A percentile compares a stretch with the other conserved stretches of the same genome.
Conservation (phyloP, 2,797 vertebrate species). For the Acanthopagrus latus region DNA sequence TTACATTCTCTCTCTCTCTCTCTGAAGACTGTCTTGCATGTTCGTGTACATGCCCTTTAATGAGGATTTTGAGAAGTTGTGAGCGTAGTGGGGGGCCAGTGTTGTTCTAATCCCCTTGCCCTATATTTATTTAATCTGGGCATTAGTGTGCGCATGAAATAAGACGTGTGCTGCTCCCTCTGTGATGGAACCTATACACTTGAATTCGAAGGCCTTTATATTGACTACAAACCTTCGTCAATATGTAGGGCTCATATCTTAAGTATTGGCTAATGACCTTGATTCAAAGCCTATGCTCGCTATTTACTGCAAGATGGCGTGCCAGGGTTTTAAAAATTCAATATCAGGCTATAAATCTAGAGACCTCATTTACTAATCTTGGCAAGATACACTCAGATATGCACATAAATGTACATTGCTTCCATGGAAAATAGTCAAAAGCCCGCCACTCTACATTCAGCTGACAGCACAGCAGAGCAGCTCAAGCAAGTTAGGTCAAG, state of each 20-base stretch:
- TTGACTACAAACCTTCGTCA: constrained; percentile 41
- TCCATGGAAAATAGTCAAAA: constrained; percentile 13
- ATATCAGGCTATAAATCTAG: constrained; percentile 7
- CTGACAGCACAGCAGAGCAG: constrained; percentile 40
- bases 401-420: constrained; percentile 10
- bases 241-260: constrained; percentile 37
- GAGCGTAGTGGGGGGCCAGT: constrained; percentile 58
- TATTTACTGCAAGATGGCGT: constrained; percentile 14
- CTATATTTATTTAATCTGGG: constrained; percentile 82
- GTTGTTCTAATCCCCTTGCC: constrained; percentile 77
- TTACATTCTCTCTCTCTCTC: constrained; percentile 18
- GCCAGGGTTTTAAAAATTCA: neutral
- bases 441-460: constrained; percentile 42
- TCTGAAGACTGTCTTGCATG: constrained; percentile 37
- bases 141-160: constrained; percentile 72
- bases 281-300: neutral
- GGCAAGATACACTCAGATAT: neutral
- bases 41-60: constrained; percentile 73
- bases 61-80: constrained; percentile 69
- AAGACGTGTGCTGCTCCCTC: constrained; percentile 56
- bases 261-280: constrained; percentile 17
- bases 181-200: constrained; percentile 27
- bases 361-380: constrained; percentile 6
- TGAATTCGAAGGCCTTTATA: constrained; percentile 32
- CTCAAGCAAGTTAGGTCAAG: constrained; percentile 41